Evolutionary conservation across 2,113 vertebrate genomes (phyloP).

Genomic region (Brevimyrus niger): DNA sequence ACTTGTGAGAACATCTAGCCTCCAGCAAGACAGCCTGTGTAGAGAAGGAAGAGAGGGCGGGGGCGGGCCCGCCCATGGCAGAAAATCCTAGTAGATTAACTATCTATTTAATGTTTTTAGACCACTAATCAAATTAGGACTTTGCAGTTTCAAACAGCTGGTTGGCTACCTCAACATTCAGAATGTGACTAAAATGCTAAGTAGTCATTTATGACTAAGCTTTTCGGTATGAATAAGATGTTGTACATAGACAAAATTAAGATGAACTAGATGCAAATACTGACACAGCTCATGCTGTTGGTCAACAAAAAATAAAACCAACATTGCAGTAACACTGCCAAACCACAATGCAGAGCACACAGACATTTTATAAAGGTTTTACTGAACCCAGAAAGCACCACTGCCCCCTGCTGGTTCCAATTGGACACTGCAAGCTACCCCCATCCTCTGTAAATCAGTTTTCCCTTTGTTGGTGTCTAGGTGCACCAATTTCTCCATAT

Average conservation of each 20-base stretch:
- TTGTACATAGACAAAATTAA: background rate
- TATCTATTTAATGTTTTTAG: background rate
- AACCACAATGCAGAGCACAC: background rate
- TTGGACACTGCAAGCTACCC: background rate
- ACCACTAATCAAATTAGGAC: background rate
- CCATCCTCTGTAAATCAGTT: background rate
- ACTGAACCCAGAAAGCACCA: background rate
- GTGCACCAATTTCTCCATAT: background rate
- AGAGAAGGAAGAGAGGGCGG: background rate
- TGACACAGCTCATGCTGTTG: background rate
- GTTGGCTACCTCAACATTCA: background rate
- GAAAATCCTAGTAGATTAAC: background rate
- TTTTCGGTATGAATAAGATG: background rate
- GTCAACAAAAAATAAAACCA: background rate
- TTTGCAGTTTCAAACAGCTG: background rate
- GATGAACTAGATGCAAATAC: background rate
- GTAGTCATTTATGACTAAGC: background rate
- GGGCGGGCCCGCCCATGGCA: background rate
- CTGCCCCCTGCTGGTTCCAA: constrained; percentile 7
- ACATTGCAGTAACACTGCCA: background rate
- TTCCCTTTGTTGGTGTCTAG: background rate
- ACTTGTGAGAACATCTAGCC: background rate
- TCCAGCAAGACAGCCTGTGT: background rate
- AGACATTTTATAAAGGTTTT: background rate
- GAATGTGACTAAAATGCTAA: background rate